A percentile compares a stretch with the other conserved stretches of the same genome.
Evolutionary conservation across 2,113 vertebrate genomes (phyloP).

Genomic region (Ictidomys tridecemlineatus): DNA sequence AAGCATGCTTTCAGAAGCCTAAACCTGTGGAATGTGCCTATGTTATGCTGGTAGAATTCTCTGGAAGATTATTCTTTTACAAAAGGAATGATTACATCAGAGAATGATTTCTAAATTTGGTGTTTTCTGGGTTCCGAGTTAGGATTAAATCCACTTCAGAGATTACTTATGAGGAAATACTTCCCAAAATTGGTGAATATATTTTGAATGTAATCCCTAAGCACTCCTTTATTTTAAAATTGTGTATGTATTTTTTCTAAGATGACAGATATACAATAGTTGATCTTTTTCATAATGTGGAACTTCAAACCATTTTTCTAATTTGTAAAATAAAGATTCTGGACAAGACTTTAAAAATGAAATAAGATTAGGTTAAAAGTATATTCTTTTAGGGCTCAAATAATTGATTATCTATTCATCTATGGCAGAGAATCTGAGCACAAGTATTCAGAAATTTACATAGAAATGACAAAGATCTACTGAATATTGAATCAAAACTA

Average conservation of each 20-base stretch:
- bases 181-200: neutral
- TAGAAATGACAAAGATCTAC: neutral
- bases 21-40: neutral
- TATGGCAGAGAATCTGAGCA: neutral
- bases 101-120: neutral
- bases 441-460: neutral
- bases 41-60: neutral
- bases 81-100: neutral
- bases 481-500: neutral
- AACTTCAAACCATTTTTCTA: neutral
- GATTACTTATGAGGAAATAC: neutral
- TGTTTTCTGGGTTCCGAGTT: neutral
- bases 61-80: neutral
- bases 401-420: neutral
- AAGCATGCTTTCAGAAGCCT: neutral
- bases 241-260: neutral
- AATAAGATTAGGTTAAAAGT: neutral
- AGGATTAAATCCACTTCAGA: neutral
- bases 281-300: neutral
- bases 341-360: neutral
- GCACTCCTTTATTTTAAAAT: neutral
- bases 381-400: neutral
- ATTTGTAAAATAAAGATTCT: neutral
- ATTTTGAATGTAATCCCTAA: neutral
- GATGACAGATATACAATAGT: neutral